These are phyloP conservation scores for Epiblema foenella DNA, from an alignment of 2,888 invertebrate genomes.

Conservation along the genomic window DNA sequence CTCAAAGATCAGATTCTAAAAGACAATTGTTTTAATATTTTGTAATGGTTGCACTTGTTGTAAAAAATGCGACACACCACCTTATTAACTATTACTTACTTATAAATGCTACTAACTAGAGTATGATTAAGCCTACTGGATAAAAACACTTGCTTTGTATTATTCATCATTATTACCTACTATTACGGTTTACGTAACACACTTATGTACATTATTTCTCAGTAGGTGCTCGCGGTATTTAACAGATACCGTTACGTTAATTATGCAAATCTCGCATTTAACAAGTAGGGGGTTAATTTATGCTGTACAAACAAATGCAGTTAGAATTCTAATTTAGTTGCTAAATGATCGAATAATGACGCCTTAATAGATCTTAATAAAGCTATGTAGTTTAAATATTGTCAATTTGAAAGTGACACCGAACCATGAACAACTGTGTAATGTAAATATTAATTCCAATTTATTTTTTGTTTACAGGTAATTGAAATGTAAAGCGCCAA, in stretches of 20 bases:
- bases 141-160: too few relatives aligned
- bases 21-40: too few relatives aligned
- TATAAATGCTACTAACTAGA: too few relatives aligned
- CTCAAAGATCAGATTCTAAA: too few relatives aligned
- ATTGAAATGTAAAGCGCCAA: neutral
- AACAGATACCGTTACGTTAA: constrained; percentile 1
- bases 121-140: too few relatives aligned
- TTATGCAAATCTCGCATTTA: constrained; percentile 14
- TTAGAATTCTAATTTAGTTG: neutral
- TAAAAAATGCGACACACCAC: too few relatives aligned
- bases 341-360: neutral
- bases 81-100: too few relatives aligned
- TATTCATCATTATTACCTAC: too few relatives aligned
- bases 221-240: neutral
- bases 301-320: neutral
- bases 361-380: neutral
- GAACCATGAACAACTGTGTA: neutral
- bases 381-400: neutral
- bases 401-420: neutral
- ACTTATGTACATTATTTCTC: too few relatives aligned
- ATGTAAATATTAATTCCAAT: neutral
- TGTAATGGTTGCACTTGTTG: too few relatives aligned
- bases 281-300: constrained; percentile 6
- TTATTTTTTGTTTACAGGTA: constrained; percentile 23
- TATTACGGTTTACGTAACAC: too few relatives aligned